Evolutionary conservation across 2,888 invertebrate species (phyloP).

Genomic region (Argyresthia goedartella): DNA sequence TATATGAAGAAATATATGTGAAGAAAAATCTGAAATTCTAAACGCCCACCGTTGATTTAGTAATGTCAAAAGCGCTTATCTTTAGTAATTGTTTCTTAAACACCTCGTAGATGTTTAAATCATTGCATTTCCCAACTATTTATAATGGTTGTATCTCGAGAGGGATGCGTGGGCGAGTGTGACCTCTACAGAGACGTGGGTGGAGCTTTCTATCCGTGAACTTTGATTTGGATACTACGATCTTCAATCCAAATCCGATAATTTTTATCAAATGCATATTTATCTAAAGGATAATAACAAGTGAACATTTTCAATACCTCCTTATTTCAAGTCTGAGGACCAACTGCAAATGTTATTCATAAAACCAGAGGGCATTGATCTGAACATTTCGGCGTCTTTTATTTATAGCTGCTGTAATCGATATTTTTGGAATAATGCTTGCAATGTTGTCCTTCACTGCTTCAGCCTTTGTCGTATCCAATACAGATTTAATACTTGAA

Average conservation of each 20-base stretch:
- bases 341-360: neutral
- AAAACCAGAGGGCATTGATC: neutral
- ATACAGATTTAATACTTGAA: no score
- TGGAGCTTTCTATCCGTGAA: conserved; percentile 42
- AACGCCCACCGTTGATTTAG: no score
- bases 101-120: conserved; percentile 1
- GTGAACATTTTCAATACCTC: no score
- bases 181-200: conserved; percentile 53
- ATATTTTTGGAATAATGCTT: no score
- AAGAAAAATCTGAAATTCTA: no score
- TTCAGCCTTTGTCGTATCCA: no score
- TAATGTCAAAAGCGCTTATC: no score
- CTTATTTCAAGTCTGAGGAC: no score
- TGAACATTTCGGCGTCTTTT: neutral
- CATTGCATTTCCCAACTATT: conserved; percentile 36
- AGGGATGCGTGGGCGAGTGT: conserved; percentile 42
- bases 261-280: no score
- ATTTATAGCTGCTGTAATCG: neutral
- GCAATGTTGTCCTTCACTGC: no score
- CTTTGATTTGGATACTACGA: conserved; percentile 14
- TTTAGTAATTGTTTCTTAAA: neutral
- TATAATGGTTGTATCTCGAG: conserved; percentile 16
- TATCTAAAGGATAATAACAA: no score
- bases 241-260: conserved; percentile 16
- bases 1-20: no score